Evolutionary conservation across 2,113 vertebrate species (phyloP).

Genomic region (Tetraodon nigroviridis): DNA sequence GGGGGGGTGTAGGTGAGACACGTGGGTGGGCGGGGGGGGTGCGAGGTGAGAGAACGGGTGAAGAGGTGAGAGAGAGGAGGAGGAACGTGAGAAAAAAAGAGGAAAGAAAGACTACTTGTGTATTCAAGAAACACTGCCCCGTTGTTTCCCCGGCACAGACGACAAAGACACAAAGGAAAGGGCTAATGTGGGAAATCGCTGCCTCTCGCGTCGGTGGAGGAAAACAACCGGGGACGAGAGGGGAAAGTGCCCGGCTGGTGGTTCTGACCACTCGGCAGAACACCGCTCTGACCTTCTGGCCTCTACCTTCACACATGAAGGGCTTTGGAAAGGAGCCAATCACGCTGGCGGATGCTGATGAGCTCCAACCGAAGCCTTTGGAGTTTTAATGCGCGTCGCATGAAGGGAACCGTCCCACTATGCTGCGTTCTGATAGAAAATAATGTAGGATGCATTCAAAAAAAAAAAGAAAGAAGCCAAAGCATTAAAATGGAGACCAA

Average conservation of each 20-base stretch:
- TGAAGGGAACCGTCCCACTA: slow-evolving; percentile 45
- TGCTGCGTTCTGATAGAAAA: slow-evolving; percentile 39
- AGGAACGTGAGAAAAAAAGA: slow-evolving; percentile 32
- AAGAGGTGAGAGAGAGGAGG: slow-evolving; percentile 47
- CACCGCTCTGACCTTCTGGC: slow-evolving; percentile 51
- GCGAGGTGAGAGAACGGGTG: slow-evolving; percentile 46
- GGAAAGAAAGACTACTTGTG: slow-evolving; percentile 28
- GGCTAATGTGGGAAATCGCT: slow-evolving; percentile 45
- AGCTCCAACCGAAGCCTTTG: slow-evolving; percentile 45
- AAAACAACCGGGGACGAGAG: slow-evolving; percentile 1
- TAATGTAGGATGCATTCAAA: slow-evolving; percentile 36
- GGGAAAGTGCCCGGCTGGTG: slow-evolving; percentile 26
- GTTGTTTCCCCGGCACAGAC: slow-evolving; percentile 25
- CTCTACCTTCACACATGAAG: slow-evolving; percentile 67
- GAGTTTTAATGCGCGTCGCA: slow-evolving; percentile 40
- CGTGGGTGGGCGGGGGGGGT: background rate
- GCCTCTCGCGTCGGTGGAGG: slow-evolving; percentile 29
- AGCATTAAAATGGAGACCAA: slow-evolving; percentile 29
- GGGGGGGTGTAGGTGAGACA: slow-evolving; percentile 50
- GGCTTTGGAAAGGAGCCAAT: slow-evolving; percentile 65
- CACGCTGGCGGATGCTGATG: slow-evolving; percentile 57
- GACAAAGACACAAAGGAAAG: slow-evolving; percentile 45
- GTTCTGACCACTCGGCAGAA: slow-evolving; percentile 52
- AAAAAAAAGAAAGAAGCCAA: slow-evolving; percentile 38
- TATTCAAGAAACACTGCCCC: slow-evolving; percentile 46